Evolutionary conservation across 2,797 vertebrate species (phyloP).

Genomic region (Lepus oiostolus): DNA sequence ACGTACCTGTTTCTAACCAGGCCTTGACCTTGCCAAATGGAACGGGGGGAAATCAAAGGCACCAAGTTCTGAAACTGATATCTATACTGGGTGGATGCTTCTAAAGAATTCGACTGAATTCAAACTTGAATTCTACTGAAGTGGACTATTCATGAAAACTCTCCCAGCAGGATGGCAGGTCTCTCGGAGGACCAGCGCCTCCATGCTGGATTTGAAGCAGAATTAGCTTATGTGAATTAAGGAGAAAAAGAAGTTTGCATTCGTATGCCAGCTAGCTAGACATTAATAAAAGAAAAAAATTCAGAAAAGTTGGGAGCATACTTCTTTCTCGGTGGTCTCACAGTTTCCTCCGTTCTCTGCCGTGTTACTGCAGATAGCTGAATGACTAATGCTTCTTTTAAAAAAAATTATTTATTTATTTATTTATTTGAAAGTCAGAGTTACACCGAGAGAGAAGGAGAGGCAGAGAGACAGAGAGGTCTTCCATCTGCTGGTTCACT

Average conservation of each 20-base stretch:
- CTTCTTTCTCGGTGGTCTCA: background rate
- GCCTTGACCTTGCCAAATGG: background rate
- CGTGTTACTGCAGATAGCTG: background rate
- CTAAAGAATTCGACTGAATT: background rate
- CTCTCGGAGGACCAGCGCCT: background rate
- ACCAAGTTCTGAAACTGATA: background rate
- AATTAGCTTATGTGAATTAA: background rate
- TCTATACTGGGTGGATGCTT: background rate
- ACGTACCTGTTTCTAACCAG: background rate
- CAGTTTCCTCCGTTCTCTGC: background rate
- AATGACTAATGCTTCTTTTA: background rate
- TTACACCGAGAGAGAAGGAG: too few species aligned
- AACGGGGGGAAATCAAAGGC: background rate
- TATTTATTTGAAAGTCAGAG: too few species aligned
- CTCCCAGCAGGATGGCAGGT: background rate
- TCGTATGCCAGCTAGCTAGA: background rate
- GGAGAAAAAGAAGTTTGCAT: background rate
- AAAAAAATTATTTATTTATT: too few species aligned
- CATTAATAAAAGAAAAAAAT: background rate
- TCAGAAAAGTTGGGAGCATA: background rate
- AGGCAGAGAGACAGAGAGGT: too few species aligned
- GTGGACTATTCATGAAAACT: background rate
- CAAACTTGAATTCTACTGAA: background rate
- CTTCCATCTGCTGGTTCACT: too few species aligned
- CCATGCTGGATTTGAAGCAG: background rate